A percentile compares a stretch with the other conserved stretches of the same genome.
phyloP scores from a whole-genome alignment of 2,888 invertebrate genomes.

The Orthonychiurus folsomi region DNA sequence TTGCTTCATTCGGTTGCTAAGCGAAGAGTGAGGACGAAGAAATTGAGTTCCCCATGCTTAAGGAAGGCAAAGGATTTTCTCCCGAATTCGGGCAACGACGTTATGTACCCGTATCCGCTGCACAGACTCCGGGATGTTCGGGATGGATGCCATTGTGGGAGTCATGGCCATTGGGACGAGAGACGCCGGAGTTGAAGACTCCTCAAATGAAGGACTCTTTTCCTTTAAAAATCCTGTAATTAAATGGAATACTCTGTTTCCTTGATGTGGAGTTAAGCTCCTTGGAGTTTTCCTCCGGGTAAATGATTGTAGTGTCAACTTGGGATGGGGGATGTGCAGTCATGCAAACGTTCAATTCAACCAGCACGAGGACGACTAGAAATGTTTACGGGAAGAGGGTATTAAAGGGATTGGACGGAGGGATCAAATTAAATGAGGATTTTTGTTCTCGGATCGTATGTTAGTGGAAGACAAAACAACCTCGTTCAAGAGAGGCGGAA shows the following conservation, averaged over 20 bases:
- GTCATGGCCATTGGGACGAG: not conserved
- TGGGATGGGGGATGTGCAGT: not conserved
- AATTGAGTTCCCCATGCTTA: not conserved
- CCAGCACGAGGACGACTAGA: not conserved
- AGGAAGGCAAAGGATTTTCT: too few relatives aligned
- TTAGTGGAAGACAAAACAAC: too few relatives aligned
- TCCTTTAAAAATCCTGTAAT: not conserved
- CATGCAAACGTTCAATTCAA: not conserved
- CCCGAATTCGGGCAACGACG: not conserved
- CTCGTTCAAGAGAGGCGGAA: too few relatives aligned
- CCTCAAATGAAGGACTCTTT: not conserved
- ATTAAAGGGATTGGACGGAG: not conserved
- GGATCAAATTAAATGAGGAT: not conserved
- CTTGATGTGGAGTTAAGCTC: not conserved
- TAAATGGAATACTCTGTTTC: not conserved
- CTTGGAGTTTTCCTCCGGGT: not conserved
- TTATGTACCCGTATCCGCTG: too few relatives aligned
- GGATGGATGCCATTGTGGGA: not conserved
- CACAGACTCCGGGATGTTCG: not conserved
- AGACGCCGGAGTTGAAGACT: not conserved
- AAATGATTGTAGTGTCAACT: conserved; percentile 1
- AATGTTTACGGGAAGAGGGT: too few relatives aligned
- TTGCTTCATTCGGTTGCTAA: conserved; percentile 16
- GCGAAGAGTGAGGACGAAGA: not conserved
- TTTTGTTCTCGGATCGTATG: too few relatives aligned